These are phyloP conservation scores for Calameuta pallipes DNA, from an alignment of 2,888 invertebrate species.

Conservation along the genomic window DNA sequence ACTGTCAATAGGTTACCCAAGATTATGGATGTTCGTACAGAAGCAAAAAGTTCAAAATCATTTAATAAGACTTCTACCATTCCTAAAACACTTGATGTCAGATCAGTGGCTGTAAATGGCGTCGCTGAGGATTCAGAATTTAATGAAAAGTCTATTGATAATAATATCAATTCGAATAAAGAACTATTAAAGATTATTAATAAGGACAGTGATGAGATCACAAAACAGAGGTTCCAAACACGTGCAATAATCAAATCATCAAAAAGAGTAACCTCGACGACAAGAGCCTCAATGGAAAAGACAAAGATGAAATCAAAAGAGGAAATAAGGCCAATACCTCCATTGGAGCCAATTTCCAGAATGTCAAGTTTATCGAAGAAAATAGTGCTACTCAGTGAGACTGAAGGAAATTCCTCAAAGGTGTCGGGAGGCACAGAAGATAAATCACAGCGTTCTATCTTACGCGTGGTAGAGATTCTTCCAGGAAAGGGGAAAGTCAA, in stretches of 20 bases:
- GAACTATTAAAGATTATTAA: neutral
- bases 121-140: neutral
- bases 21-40: neutral
- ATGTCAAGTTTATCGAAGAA: neutral
- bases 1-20: slow-evolving; percentile 10
- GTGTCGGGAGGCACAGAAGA: neutral
- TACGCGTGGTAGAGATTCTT: neutral
- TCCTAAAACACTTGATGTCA: slow-evolving; percentile 40
- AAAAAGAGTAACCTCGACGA: neutral
- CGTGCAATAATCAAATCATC: neutral
- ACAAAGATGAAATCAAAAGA: neutral
- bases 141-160: neutral
- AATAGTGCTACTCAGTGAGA: neutral
- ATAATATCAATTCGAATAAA: neutral
- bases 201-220: neutral
- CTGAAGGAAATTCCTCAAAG: neutral
- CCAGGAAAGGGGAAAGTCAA: neutral
- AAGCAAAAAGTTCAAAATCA: neutral
- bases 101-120: slow-evolving; percentile 31
- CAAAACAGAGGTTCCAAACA: neutral
- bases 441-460: neutral
- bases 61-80: neutral
- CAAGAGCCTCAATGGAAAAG: neutral
- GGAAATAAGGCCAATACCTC: neutral
- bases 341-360: neutral